Base-by-base conservation (phyloP, 2,888 invertebrate genomes). In the Caradrina clavipalpis region DNA sequence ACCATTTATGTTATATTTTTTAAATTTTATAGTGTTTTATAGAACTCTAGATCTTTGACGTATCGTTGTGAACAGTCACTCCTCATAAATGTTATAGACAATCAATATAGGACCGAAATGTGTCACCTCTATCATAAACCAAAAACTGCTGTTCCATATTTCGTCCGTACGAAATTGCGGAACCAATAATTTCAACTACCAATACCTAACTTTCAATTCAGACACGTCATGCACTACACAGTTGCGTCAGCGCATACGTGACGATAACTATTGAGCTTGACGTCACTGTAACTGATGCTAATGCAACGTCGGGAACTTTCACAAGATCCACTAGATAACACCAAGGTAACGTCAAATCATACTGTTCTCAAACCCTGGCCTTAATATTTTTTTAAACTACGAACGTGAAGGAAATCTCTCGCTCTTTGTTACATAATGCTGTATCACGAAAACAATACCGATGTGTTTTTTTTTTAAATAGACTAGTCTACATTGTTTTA, bases 271-370 rank as follows among this genome's bases (percentile, higher is more conserved):
- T 11, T 50, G 26, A 26, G 26, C 26, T 26, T 4, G 47, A 53
- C 51, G 64, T 47, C 57, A 17, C 17, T 45, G 56, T 19, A 17
- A 22, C 19, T 22, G 19, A 68, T 49, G 49, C 49, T 57, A 70
- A 50, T 47, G 26, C 39, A 63, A n/a, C 53, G 15, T 54, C 53
- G 26, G 65, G 60, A 65, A 65, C 78, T 78, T 76, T 78, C 54
- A 73, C 22, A 42, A 58, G 58, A 73, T 73, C 31, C 1, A 49
- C 10, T 26, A 54, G 73, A 66, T 66, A 62, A 66, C 22, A 53
- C 42, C 57, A 62, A 62, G 62, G 78, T 76, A 51, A 73, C 10
- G 50, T 50, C 22, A 66, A 72, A 78, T 66, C 39, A 58, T 59
- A 59, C 42, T 22, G 42, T 13, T 15, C 13, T 50, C 4, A 51